Percentiles rank a stretch among this genome's conserved stretches.
Evolutionary conservation across 2,888 invertebrate species (phyloP).

Genomic region (Pristionchus exspectatus): DNA sequence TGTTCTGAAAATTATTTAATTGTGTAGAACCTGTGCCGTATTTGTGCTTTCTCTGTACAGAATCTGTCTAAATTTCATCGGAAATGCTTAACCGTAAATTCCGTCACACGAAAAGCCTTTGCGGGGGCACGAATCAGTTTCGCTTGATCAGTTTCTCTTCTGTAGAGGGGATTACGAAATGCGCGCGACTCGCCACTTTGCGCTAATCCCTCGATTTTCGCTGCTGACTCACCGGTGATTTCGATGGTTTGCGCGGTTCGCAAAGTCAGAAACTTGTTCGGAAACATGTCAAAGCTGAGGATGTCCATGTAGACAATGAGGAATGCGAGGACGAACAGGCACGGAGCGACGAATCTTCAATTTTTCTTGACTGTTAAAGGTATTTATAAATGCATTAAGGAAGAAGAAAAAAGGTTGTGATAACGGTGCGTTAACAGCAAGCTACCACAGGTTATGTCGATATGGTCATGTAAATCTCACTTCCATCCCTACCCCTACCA

Average conservation of each 20-base stretch:
- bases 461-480: too few species aligned
- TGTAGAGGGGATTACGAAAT: neutral
- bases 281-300: neutral
- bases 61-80: too few species aligned
- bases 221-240: neutral
- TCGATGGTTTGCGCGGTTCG: neutral
- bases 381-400: neutral
- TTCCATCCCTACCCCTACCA: too few species aligned
- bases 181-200: neutral
- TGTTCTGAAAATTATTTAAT: neutral
- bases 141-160: neutral
- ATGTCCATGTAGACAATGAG: conserved; percentile 28
- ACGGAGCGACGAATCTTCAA: neutral
- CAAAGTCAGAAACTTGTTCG: neutral
- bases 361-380: neutral
- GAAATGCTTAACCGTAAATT: neutral
- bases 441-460: neutral
- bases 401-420: neutral
- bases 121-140: neutral
- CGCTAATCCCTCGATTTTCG: neutral
- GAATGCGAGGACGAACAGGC: neutral
- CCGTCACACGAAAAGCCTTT: neutral
- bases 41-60: neutral
- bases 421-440: neutral
- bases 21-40: neutral